A percentile compares a stretch with the other conserved stretches of the same genome.
Evolutionary conservation across 2,797 vertebrate species (phyloP).

Genomic region (Xiphophorus birchmanni): DNA sequence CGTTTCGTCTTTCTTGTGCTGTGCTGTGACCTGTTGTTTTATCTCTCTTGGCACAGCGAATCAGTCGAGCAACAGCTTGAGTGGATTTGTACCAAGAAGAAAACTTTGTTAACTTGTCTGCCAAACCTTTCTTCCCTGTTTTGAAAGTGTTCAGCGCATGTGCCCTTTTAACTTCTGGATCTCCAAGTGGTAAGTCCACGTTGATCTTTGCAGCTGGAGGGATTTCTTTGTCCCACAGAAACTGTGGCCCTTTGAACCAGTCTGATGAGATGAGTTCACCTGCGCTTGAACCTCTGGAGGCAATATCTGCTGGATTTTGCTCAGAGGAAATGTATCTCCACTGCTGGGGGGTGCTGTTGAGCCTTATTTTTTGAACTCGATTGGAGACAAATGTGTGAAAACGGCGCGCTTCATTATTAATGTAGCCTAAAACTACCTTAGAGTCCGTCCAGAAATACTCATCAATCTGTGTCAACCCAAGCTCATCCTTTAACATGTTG

Average conservation of each 20-base stretch:
- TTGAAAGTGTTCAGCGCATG: neutral
- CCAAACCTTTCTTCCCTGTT: neutral
- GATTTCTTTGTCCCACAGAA: too few species aligned
- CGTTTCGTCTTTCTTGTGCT: neutral
- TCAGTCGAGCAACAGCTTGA: slow-evolving; percentile 2
- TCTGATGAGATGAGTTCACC: neutral
- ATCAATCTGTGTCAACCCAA: too few species aligned
- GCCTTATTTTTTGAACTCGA: too few species aligned
- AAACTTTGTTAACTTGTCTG: slow-evolving; percentile 5
- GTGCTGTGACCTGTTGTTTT: neutral
- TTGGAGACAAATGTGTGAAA: too few species aligned
- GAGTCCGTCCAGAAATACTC: neutral
- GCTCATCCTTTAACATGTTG: too few species aligned
- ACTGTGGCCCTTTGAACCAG: neutral
- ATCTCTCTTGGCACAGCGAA: neutral
- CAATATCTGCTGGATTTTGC: too few species aligned
- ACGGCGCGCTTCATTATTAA: too few species aligned
- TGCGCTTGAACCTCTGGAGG: neutral
- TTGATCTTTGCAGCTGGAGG: too few species aligned
- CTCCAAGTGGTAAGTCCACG: too few species aligned
- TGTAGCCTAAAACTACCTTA: too few species aligned
- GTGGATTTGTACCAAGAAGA: slow-evolving; percentile 8
- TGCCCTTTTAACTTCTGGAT: too few species aligned
- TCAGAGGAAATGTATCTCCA: too few species aligned
- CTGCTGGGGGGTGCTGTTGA: neutral